Percentiles rank a stretch among this genome's conserved stretches.
These are phyloP conservation scores for Dromius quadrimaculatus DNA, from an alignment of 2,888 invertebrate genomes.

Conservation along the genomic window DNA sequence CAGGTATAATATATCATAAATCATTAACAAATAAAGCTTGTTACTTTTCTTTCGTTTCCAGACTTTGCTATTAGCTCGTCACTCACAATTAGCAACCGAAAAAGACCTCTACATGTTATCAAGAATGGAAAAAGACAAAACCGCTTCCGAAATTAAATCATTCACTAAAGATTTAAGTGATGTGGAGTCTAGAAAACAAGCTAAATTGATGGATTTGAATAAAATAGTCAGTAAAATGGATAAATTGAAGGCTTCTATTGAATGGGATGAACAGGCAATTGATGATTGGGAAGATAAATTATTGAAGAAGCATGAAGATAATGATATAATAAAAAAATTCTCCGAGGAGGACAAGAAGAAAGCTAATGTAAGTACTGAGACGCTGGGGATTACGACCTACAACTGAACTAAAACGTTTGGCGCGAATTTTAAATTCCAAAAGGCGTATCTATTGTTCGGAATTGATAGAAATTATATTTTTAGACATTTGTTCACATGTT, in stretches of 20 bases:
- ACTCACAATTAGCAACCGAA: constrained; percentile 77
- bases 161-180: constrained; percentile 66
- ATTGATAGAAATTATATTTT: too few species aligned
- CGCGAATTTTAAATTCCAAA: too few species aligned
- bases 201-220: constrained; percentile 68
- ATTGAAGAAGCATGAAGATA: constrained; percentile 76
- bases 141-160: constrained; percentile 68
- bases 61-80: constrained; percentile 77
- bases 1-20: constrained; percentile 62
- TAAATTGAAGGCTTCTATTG: constrained; percentile 74
- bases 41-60: constrained; percentile 61
- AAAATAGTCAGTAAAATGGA: constrained; percentile 74
- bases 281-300: constrained; percentile 80
- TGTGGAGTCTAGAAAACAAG: constrained; percentile 67
- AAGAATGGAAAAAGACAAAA: constrained; percentile 67
- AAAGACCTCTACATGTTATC: constrained; percentile 66
- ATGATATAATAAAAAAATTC: constrained; percentile 78
- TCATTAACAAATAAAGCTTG: not conserved
- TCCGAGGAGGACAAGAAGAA: constrained; percentile 78
- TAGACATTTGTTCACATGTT: too few species aligned
- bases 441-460: too few species aligned
- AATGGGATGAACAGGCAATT: constrained; percentile 77
- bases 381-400: not conserved
- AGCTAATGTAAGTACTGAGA: constrained; percentile 67
- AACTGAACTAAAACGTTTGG: not conserved